Evolutionary conservation across 2,888 invertebrate species (phyloP), one percentile per base, ranked within the genome.

Genomic region (Zhengitettix transpicula): DNA sequence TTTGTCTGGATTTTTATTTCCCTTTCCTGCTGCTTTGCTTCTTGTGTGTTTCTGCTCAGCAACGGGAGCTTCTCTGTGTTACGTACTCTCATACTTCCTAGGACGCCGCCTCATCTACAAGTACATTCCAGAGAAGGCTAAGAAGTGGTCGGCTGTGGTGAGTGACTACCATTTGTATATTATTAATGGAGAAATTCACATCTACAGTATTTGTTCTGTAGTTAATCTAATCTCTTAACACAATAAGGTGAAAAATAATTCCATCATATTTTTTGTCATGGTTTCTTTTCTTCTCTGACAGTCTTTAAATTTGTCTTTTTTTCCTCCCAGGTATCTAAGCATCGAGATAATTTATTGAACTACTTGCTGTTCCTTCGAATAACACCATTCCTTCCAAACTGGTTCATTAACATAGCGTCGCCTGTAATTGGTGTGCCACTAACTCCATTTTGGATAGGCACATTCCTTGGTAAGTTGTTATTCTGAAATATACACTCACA

Each of bases 371-470:
- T 99, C 74, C 78, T 99, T 66, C 82, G 99, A 66, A 89, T 99
- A 70, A 99, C 99, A 40, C 99, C 99, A 58, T 86, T 99, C 71
- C 77, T 99, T 68, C 99, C 99, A 10, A 99, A 99, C 74, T 99
- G 99, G 99, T 97, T 99, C 73, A 97, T 97, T 65, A 97, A 97
- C 75, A 81, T 99, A 70, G 86, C 92, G 0, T 91, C 97, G 64
- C 99, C 99, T 52, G 90, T 99, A 47, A 89, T 99, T 68, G 94
- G 95, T 67, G 97, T 99, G 47, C 96, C 97, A 1, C 74, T 98
- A 63, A 70, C 82, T 64, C 92, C 93, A 62, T 99, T 99, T 76
- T 92, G 91, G 64, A 71, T 94, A 61, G 99, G 99, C 64, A 99
- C 99, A 62, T 97, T 99, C 73, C 79, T 98, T 64, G 92, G 87